Evolutionary conservation across 2,888 invertebrate species (phyloP), one percentile per base, ranked within the genome.

Genomic region (Eupithecia pulchellata): DNA sequence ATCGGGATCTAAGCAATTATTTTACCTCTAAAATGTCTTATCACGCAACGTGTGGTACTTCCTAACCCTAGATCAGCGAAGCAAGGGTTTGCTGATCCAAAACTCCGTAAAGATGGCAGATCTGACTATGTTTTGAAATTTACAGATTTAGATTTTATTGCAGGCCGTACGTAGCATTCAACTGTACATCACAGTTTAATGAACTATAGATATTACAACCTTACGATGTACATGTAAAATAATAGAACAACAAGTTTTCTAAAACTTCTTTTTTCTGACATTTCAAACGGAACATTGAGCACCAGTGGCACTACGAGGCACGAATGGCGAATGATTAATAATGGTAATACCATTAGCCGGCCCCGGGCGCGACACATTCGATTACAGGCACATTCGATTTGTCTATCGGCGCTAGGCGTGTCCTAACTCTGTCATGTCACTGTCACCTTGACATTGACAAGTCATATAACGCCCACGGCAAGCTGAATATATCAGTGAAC

Each of bases 251-350:
- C 6, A n/a, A 42, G n/a, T n/a, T 6, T n/a, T 47, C 17, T 36
- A 36, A 39, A 42, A 42, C 52, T 25, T 13, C 4, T 25, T 42
- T n/a, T 47, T 42, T 42, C 9, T 47, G 20, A 47, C 20, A 3
- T 11, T 11, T 9, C 20, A 52, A 25, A 52, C 11, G 11, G 4
- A 32, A 75, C 34, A 82, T 90, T 90, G 87, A 84, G 84, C 73
- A 76, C 69, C 88, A 42, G 74, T 58, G 68, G 64, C 64, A 36
- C 85, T 87, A 91, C 92, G 90, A 87, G 89, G 84, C 88, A 82
- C 86, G 92, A 92, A 91, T 90, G 90, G 86, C 90, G 87, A 92
- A 91, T 93, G 91, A 92, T 92, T 91, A 91, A 91, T 91, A 89
- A 89, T 89, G 84, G 86, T 90, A 92, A 92, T 91, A 81, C 88